A percentile compares a stretch with the other conserved stretches of the same genome.
phyloP scores from a whole-genome alignment of 2,888 invertebrate species.

The Lycia hirtaria region DNA sequence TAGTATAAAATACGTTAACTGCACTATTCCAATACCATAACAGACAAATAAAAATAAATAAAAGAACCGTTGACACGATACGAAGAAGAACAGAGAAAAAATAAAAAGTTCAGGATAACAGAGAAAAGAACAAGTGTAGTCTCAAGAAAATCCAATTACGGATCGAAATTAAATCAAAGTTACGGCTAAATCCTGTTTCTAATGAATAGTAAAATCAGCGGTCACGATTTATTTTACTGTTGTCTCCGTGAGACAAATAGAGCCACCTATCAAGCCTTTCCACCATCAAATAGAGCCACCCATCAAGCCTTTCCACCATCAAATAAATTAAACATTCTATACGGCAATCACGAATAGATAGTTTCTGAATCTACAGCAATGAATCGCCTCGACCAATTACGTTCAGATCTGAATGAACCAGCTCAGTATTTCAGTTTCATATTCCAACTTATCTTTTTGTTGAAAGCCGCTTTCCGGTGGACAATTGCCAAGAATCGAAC shows the following conservation, averaged over 20 bases:
- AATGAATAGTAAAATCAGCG: slow-evolving; percentile 29
- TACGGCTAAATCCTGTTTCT: background rate
- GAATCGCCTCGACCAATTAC: slow-evolving; percentile 65
- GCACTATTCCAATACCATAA: too few relatives aligned
- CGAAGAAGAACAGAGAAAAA: too few relatives aligned
- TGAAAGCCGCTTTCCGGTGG: slow-evolving; percentile 81
- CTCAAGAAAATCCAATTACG: too few relatives aligned
- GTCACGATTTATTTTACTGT: slow-evolving; percentile 31
- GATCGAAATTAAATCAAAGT: too few relatives aligned
- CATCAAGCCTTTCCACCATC: slow-evolving; percentile 24
- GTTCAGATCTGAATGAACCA: slow-evolving; percentile 70
- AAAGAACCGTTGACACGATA: too few relatives aligned
- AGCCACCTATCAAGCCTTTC: slow-evolving; percentile 30
- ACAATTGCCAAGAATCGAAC: slow-evolving; percentile 81
- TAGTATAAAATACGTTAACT: too few relatives aligned
- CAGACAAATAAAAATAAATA: too few relatives aligned
- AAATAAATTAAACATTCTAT: slow-evolving; percentile 30
- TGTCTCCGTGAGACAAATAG: slow-evolving; percentile 29
- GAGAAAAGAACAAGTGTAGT: too few relatives aligned
- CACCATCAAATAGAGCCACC: slow-evolving; percentile 28
- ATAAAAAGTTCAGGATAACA: too few relatives aligned
- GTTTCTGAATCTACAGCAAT: slow-evolving; percentile 24
- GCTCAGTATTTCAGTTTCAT: slow-evolving; percentile 78
- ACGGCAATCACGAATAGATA: slow-evolving; percentile 41
- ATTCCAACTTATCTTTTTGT: slow-evolving; percentile 74